phyloP scores from a whole-genome alignment of 2,113 vertebrate genomes.

The Bombycilla garrulus region DNA sequence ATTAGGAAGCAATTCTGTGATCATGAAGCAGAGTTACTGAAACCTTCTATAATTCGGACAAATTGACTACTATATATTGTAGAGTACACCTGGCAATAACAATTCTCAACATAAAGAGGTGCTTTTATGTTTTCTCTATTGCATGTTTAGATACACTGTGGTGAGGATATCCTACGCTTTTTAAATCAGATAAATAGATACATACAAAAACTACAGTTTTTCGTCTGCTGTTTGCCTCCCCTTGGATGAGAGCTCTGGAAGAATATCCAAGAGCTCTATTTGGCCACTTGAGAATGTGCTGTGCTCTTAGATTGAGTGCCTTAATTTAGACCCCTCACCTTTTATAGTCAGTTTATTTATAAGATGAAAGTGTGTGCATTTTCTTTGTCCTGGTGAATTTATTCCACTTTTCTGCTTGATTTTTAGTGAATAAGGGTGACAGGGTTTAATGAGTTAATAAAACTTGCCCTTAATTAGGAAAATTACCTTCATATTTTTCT shows the following conservation, averaged over 20 bases:
- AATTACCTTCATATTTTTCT: slow-evolving; percentile 58
- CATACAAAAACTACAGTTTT: background rate
- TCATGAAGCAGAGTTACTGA: background rate
- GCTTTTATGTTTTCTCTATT: background rate
- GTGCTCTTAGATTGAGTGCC: background rate
- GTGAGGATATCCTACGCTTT: background rate
- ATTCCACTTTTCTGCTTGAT: slow-evolving; percentile 20
- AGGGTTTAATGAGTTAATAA: slow-evolving; percentile 46
- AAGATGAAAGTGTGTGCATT: background rate
- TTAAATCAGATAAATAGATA: background rate
- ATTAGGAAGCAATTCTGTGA: slow-evolving; percentile 35
- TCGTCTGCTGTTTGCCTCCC: background rate
- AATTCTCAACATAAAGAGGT: background rate
- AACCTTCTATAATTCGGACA: background rate
- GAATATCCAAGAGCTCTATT: background rate
- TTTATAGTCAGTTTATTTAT: slow-evolving; percentile 1
- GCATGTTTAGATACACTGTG: background rate
- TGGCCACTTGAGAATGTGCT: background rate
- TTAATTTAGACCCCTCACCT: slow-evolving; percentile 20
- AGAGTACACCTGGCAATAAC: background rate
- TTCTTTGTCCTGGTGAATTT: slow-evolving; percentile 34
- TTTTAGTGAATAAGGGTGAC: slow-evolving; percentile 45
- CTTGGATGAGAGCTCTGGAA: background rate
- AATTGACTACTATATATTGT: background rate
- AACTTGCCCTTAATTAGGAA: slow-evolving; percentile 54